Base-by-base conservation (phyloP, 2,797 vertebrate species). In the Sebastolobus alascanus region DNA sequence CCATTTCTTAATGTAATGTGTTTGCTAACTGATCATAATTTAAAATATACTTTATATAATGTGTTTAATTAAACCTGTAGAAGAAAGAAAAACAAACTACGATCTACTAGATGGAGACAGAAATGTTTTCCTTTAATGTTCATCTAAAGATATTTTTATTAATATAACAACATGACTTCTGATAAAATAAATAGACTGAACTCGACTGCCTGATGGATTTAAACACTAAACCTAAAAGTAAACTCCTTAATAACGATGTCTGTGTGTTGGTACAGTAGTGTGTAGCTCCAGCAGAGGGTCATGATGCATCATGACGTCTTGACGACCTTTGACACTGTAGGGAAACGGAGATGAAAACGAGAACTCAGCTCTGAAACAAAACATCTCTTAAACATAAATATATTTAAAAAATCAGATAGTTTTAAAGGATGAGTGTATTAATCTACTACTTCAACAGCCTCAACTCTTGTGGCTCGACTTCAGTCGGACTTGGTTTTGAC, bases 301-400 rank as follows among this genome's bases (percentile, higher is more conserved):
- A 73, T 4, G 80, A 54, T 12, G 73, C 61, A 25, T 65, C 55
- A n/a, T 38, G 73, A 43, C 64, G 61, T 71, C 50, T 56, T 6
- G 73, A 70, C 0, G n/a, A 78, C 40, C 70, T 83, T 65, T 82
- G 77, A 78, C 65, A 68, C 87, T 89, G 69, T 37, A 1, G 79
- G 55, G 68, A 35, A 61, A 83, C 11, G 61, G 3, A 56, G 2
- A 50, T 3, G 56, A 40, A 35, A 63, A 61, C 40, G 13, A 10
- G 5, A 4, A 31, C 27, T 59, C 1, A 9, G 54, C 20, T 54
- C n/a, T 54, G 18, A 54, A 54, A 54, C 50, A 25, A 52, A 38
- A 38, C 12, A 11, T 38, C 37, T 38, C 38, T 38, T 12, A 38
- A 38, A 38, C 38, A 38, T 0, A n/a, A 55, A 55, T 13, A 55